phyloP scores from a whole-genome alignment of 2,797 vertebrate species.

The Thalassophryne amazonica region DNA sequence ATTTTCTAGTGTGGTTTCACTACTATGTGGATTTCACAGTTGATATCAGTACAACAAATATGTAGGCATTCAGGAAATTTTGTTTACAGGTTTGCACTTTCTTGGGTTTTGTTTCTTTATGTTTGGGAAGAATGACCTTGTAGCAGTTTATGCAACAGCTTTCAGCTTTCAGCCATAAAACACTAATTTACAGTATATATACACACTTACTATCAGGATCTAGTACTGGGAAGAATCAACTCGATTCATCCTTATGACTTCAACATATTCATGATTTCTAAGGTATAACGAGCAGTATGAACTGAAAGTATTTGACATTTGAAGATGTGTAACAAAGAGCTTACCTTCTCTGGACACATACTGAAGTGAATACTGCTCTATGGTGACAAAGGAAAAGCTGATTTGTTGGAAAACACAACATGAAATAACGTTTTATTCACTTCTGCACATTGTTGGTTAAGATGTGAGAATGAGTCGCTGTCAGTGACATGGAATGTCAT shows the following conservation, averaged over 20 bases:
- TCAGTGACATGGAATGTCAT: conserved; percentile 46
- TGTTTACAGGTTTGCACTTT: conserved; percentile 50
- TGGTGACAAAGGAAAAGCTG: conserved; percentile 20
- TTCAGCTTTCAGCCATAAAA: conserved; percentile 70
- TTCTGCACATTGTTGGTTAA: conserved; percentile 26
- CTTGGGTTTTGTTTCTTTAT: conserved; percentile 6
- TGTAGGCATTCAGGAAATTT: conserved; percentile 61
- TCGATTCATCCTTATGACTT: conserved; percentile 15
- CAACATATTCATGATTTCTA: conserved; percentile 11
- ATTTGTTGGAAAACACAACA: background rate
- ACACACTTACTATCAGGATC: conserved; percentile 48
- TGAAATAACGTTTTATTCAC: conserved; percentile 26
- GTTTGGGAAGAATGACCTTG: conserved; percentile 45
- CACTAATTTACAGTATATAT: conserved; percentile 47
- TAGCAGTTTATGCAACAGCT: conserved; percentile 45
- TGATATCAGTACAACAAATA: conserved; percentile 38
- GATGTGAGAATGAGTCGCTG: conserved; percentile 33
- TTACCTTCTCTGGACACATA: background rate
- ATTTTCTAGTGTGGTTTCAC: conserved; percentile 69
- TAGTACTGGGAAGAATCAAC: conserved; percentile 18
- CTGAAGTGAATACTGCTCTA: conserved; percentile 8
- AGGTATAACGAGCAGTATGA: conserved; percentile 7
- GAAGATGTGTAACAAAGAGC: conserved; percentile 3
- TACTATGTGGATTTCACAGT: conserved; percentile 51
- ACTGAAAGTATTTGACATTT: conserved; percentile 5